Evolutionary conservation across 2,113 vertebrate genomes (phyloP), one percentile per base, ranked within the genome.

Genomic region (Hemiprocne comata): DNA sequence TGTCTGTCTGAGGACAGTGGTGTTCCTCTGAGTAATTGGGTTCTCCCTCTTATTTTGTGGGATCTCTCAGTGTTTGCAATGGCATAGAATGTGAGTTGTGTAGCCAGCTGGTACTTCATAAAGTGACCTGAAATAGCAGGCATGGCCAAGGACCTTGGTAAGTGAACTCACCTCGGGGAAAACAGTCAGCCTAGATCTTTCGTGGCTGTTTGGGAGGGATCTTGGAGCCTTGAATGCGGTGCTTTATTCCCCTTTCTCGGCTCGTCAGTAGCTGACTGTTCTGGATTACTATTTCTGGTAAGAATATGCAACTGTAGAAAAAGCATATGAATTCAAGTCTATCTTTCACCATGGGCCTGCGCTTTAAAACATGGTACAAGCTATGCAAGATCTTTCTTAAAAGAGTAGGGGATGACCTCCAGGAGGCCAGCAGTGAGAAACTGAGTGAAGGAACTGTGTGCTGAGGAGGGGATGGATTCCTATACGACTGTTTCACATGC

Each of bases 241-340:
- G 64, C 93, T 93, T 94, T 92, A 93, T 95, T 90, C 44, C 55
- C 31, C 48, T 10, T 84, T 42, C 55, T 55, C 6, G 0, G 9
- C 42, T 87, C 1, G 1, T 93, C 89, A 90, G 94, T 89, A 89
- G 65, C 91, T 51, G 48, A 53, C 80, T 94, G 91, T 92, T 95
- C 65, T 67, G 73, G 48, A 36, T 94, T 66, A 67, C 94, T 94
- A 44, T 96, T 97, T 95, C 94, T 93, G 94, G 73, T 86, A 94
- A 89, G 92, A 90, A 60, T 89, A 87, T 71, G 84, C 86, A 75
- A 33, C 84, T 92, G 60, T 62, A 86, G 80, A 46, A 73, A 83
- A 83, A 91, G 69, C 9, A 0, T 64, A 25, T 1, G 23, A 74
- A 48, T 84, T 95, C 46, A 67, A 53, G 73, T 44, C 69, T 57